A percentile compares a stretch with the other conserved stretches of the same genome.
Evolutionary conservation across 2,797 vertebrate species (phyloP).

Genomic region (Semotilus atromaculatus): DNA sequence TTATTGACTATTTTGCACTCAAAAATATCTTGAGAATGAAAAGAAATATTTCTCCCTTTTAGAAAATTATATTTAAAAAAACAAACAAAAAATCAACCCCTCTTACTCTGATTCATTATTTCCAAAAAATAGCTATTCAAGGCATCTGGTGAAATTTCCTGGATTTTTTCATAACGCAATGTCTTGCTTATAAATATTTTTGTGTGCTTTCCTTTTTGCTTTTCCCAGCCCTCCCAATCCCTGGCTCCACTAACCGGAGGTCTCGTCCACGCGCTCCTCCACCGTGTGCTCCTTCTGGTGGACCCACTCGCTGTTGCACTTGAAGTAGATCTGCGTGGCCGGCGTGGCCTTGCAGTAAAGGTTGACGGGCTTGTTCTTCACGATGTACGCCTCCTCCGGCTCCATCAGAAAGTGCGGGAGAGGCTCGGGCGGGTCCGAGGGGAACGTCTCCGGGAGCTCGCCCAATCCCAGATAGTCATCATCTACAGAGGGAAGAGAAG

Average conservation of each 20-base stretch:
- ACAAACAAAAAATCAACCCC: too few relatives aligned
- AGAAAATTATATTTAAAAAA: neutral
- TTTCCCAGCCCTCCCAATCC: neutral
- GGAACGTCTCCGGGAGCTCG: slow-evolving; percentile 95
- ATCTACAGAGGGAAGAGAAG: slow-evolving; percentile 75
- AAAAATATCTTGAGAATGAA: neutral
- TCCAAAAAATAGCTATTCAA: neutral
- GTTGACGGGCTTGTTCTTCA: slow-evolving; percentile 98
- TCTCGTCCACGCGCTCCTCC: slow-evolving; percentile 94
- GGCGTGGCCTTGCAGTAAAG: slow-evolving; percentile 97
- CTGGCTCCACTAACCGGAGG: slow-evolving; percentile 85
- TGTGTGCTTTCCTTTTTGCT: neutral
- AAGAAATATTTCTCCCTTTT: neutral
- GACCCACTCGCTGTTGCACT: slow-evolving; percentile 99
- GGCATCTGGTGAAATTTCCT: neutral
- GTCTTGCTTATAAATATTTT: too few relatives aligned
- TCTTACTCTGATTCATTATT: neutral
- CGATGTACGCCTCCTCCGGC: slow-evolving; percentile 96
- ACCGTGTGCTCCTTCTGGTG: slow-evolving; percentile 98
- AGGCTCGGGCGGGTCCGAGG: slow-evolving; percentile 95
- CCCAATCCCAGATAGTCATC: slow-evolving; percentile 95
- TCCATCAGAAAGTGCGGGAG: slow-evolving; percentile 95
- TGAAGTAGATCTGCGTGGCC: slow-evolving; percentile 98
- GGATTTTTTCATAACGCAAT: neutral
- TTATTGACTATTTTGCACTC: neutral